A percentile compares a stretch with the other conserved stretches of the same genome.
These are phyloP conservation scores for Vanessa tameamea DNA, from an alignment of 1,140 invertebrate species.

Conservation along the genomic window DNA sequence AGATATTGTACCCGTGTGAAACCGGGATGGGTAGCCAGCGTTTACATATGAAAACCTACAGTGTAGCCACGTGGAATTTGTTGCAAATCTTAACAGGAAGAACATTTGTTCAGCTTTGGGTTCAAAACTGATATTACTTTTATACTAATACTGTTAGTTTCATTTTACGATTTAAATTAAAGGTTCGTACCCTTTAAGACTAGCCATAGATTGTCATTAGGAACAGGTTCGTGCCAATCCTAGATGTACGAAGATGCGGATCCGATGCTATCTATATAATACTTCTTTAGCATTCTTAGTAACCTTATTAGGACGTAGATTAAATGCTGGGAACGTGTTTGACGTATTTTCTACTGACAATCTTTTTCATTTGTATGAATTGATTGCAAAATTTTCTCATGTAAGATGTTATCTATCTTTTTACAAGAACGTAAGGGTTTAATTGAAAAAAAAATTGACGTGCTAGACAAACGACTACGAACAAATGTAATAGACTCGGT, in stretches of 20 bases:
- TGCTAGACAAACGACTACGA: too few species aligned
- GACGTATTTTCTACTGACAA: background rate
- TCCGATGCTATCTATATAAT: background rate
- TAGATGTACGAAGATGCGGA: background rate
- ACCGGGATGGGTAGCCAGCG: too few species aligned
- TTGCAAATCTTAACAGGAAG: too few species aligned
- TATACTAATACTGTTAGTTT: too few species aligned
- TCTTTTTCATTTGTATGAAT: slow-evolving; percentile 1
- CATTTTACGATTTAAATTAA: too few species aligned
- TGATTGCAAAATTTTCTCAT: slow-evolving; percentile 3
- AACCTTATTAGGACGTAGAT: background rate
- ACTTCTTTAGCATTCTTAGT: background rate
- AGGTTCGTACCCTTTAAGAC: background rate
- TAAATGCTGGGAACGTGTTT: background rate
- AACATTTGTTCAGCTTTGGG: too few species aligned
- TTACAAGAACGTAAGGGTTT: background rate
- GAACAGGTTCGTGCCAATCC: slow-evolving; percentile 3
- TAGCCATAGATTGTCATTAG: background rate
- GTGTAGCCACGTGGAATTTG: too few species aligned
- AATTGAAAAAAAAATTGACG: too few species aligned
- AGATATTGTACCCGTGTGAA: too few species aligned
- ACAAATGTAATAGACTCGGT: too few species aligned
- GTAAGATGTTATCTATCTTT: background rate
- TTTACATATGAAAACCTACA: too few species aligned
- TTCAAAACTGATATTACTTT: too few species aligned